Evolutionary conservation across 1,140 invertebrate genomes (phyloP).

Genomic region (Bombus pascuorum): DNA sequence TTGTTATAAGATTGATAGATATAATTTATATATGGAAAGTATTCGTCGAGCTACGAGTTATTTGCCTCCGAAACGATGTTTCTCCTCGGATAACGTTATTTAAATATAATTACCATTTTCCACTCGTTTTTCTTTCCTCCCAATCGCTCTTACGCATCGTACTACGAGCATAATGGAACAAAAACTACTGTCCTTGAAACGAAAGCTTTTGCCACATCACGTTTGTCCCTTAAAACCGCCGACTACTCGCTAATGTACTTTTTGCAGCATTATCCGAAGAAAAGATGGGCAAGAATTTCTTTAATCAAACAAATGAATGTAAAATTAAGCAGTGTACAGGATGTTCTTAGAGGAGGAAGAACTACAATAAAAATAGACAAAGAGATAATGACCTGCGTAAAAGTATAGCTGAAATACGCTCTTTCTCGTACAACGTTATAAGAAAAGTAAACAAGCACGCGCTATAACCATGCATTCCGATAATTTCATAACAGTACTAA

Average conservation of each 20-base stretch:
- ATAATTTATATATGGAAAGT: too few species aligned
- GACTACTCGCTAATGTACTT: not conserved
- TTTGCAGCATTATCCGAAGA: not conserved
- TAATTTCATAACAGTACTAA: not conserved
- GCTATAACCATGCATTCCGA: too few species aligned
- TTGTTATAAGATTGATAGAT: not conserved
- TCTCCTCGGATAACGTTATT: not conserved
- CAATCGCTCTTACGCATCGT: not conserved
- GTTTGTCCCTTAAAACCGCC: slow-evolving; percentile 6
- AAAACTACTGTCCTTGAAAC: slow-evolving; percentile 3
- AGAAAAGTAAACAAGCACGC: not conserved
- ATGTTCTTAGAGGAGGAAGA: not conserved
- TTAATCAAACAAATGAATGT: not conserved
- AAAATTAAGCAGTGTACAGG: not conserved
- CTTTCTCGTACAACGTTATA: not conserved
- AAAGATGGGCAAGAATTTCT: not conserved
- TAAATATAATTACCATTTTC: not conserved
- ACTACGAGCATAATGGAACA: not conserved
- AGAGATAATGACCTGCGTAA: not conserved
- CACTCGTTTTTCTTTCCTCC: not conserved
- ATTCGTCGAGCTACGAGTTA: not conserved
- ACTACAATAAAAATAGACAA: not conserved
- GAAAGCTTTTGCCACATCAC: slow-evolving; percentile 3
- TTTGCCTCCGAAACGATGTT: not conserved
- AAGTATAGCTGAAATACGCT: not conserved